Percentiles rank a stretch among this genome's conserved stretches.
Conservation (phyloP, 2,113 vertebrate species). For the Eubucco bourcierii region DNA sequence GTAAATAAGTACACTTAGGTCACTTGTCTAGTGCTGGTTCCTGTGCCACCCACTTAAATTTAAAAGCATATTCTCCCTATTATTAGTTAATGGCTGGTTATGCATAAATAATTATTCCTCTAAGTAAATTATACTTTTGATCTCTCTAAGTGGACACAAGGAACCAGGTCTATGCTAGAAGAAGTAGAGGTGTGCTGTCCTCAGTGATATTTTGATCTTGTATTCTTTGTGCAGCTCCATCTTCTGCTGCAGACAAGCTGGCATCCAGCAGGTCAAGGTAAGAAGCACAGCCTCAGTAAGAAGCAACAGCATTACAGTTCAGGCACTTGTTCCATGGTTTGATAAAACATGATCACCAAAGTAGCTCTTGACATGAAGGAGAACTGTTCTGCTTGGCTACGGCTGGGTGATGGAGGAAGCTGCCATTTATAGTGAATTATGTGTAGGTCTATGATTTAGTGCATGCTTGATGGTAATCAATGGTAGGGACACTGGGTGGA, state of each 20-base stretch:
- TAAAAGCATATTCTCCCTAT: slow-evolving; percentile 47
- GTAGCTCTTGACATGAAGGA: background rate
- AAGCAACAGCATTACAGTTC: background rate
- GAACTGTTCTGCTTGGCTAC: background rate
- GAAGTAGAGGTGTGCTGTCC: background rate
- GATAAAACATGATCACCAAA: background rate
- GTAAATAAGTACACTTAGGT: slow-evolving; percentile 18
- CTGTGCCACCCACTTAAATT: slow-evolving; percentile 21
- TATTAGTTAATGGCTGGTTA: slow-evolving; percentile 45
- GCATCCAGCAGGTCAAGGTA: background rate
- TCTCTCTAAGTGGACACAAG: background rate
- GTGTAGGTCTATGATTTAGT: background rate
- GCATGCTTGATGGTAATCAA: background rate
- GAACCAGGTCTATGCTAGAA: background rate
- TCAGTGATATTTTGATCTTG: background rate
- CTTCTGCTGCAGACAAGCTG: background rate
- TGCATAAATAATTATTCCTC: slow-evolving; percentile 42
- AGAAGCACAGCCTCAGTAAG: background rate
- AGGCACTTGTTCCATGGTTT: background rate
- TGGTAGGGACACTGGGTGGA: background rate
- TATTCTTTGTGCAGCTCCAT: background rate
- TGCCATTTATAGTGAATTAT: background rate
- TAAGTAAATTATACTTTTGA: slow-evolving; percentile 43
- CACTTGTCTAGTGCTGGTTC: background rate
- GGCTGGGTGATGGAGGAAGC: background rate